Conservation (phyloP, 2,888 invertebrate species). For the Ochropleura plecta region DNA sequence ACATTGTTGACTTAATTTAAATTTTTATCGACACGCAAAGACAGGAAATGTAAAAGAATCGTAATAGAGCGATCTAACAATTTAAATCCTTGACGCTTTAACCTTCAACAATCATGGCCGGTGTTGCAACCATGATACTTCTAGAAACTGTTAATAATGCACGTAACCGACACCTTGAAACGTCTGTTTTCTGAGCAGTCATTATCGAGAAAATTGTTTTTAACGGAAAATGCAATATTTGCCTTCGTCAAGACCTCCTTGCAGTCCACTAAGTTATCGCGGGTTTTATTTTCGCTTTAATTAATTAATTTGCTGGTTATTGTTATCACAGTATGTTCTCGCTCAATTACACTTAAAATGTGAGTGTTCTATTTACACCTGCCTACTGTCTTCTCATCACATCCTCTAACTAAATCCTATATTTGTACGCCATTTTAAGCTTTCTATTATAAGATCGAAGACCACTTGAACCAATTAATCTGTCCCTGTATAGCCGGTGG, state of each 20-base stretch:
- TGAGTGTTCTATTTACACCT: not conserved
- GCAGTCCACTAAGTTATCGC: too few relatives aligned
- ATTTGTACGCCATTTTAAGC: not conserved
- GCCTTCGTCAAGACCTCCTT: too few relatives aligned
- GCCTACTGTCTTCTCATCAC: not conserved
- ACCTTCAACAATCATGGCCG: not conserved
- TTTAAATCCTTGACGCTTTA: not conserved
- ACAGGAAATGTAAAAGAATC: too few relatives aligned
- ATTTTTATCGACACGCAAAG: too few relatives aligned
- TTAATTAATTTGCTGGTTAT: too few relatives aligned
- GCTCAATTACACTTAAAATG: not conserved
- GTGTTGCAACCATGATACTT: not conserved
- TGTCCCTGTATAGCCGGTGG: not conserved
- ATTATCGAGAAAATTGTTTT: not conserved
- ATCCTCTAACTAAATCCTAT: not conserved
- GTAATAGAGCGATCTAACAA: not conserved
- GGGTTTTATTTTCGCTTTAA: too few relatives aligned
- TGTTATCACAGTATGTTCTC: not conserved
- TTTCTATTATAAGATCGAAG: conserved; percentile 5
- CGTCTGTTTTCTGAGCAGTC: not conserved
- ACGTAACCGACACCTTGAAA: not conserved
- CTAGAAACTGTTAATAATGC: not conserved
- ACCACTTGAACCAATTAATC: not conserved
- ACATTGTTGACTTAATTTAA: too few relatives aligned
- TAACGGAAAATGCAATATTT: not conserved